Evolutionary conservation across 2,113 vertebrate genomes (phyloP).

Genomic region (Turnix velox): DNA sequence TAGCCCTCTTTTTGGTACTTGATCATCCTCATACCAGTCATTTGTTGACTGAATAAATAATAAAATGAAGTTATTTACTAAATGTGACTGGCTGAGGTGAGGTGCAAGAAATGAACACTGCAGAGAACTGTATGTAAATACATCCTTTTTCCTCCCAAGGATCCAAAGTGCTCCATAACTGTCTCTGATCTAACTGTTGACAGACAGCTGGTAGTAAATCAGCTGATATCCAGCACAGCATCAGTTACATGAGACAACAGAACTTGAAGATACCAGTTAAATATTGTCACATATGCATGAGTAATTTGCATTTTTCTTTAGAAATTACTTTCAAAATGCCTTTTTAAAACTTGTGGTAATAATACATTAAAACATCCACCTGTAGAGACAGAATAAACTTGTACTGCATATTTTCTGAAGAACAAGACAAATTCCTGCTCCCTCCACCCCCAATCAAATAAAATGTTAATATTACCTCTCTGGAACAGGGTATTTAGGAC

Average conservation of each 20-base stretch:
- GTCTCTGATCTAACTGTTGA: neutral
- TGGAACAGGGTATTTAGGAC: conserved; percentile 94
- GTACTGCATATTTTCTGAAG: neutral
- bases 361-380: neutral
- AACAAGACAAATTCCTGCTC: neutral
- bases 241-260: neutral
- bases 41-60: neutral
- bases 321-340: neutral
- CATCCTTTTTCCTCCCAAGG: neutral
- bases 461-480: conserved; percentile 81
- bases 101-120: neutral
- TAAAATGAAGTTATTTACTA: neutral
- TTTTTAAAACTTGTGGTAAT: neutral
- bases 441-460: neutral
- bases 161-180: neutral
- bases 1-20: neutral
- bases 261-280: neutral
- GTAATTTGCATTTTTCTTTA: neutral
- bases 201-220: neutral
- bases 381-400: neutral
- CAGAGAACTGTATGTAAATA: neutral
- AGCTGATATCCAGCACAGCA: neutral
- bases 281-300: neutral
- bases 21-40: neutral
- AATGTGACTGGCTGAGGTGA: neutral